phyloP scores from a whole-genome alignment of 2,797 vertebrate genomes.

The Triplophysa yarkandensis region DNA sequence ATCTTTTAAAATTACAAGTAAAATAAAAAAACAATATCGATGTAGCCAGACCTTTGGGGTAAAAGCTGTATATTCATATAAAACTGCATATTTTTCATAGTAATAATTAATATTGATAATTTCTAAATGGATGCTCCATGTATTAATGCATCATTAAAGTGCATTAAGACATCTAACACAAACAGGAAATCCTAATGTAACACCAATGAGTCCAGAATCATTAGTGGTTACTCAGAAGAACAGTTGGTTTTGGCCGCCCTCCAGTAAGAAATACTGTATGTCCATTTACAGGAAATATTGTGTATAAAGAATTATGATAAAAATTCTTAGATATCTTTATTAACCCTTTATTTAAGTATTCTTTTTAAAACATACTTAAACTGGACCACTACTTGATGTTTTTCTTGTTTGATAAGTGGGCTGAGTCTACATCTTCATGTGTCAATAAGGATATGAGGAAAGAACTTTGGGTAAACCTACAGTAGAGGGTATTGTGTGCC shows the following conservation, averaged over 20 bases:
- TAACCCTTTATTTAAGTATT: not conserved
- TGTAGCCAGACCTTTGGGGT: too few species aligned
- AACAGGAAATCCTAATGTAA: slow-evolving; percentile 22
- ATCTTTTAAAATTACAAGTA: too few species aligned
- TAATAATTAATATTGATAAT: not conserved
- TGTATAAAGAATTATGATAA: not conserved
- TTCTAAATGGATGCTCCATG: not conserved
- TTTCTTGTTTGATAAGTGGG: slow-evolving; percentile 50
- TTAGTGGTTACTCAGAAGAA: slow-evolving; percentile 25
- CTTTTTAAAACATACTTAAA: not conserved
- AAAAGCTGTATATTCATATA: not conserved
- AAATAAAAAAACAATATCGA: too few species aligned
- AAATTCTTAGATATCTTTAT: not conserved
- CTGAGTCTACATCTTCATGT: slow-evolving; percentile 41
- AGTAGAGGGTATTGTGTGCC: slow-evolving; percentile 33
- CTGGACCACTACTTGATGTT: slow-evolving; percentile 10
- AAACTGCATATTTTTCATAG: not conserved
- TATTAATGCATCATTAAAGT: not conserved
- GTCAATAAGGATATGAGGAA: slow-evolving; percentile 52
- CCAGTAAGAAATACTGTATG: not conserved
- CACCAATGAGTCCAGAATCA: slow-evolving; percentile 16
- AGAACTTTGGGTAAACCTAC: slow-evolving; percentile 27
- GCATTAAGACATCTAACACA: not conserved
- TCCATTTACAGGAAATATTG: slow-evolving; percentile 25
- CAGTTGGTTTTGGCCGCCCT: not conserved